A percentile compares a stretch with the other conserved stretches of the same genome.
Evolutionary conservation across 2,113 vertebrate species (phyloP).

Genomic region (Hipposideros armiger): DNA sequence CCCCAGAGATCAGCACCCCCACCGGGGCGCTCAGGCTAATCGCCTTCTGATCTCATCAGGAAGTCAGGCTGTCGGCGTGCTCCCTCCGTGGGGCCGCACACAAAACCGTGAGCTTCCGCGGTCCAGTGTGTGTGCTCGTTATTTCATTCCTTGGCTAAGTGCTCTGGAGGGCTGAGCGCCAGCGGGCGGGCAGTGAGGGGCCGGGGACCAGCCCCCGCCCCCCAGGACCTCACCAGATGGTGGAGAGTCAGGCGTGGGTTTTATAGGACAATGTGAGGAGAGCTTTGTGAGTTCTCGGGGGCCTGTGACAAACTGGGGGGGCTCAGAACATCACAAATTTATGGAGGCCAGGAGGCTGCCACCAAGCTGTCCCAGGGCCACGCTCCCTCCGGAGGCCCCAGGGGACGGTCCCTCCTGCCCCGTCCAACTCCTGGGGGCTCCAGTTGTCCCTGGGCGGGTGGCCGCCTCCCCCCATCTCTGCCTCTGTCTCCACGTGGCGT

Average conservation of each 20-base stretch:
- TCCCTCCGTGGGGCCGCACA: neutral
- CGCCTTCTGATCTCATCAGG: neutral
- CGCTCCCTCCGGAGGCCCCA: neutral
- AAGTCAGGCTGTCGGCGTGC: rapidly evolving
- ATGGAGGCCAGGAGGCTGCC: rapidly evolving
- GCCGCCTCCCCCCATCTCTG: rapidly evolving
- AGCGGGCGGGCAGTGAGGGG: rapidly evolving
- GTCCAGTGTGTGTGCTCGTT: rapidly evolving
- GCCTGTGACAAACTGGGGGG: no score
- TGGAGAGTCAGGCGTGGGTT: rapidly evolving
- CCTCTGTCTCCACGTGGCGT: rapidly evolving
- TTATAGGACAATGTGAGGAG: rapidly evolving
- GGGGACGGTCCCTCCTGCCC: neutral
- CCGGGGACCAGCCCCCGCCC: rapidly evolving
- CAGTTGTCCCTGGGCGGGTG: rapidly evolving
- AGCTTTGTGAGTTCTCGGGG: rapidly evolving
- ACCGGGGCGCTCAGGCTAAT: neutral
- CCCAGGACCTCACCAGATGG: rapidly evolving
- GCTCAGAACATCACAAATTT: rapidly evolving
- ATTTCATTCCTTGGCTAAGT: rapidly evolving
- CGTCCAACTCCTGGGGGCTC: neutral
- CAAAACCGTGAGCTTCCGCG: neutral
- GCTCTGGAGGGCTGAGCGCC: rapidly evolving
- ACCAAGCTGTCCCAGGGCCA: rapidly evolving
- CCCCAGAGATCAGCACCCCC: neutral